Conservation (phyloP, 2,113 vertebrate genomes). For the Bolborhynchus lineola region DNA sequence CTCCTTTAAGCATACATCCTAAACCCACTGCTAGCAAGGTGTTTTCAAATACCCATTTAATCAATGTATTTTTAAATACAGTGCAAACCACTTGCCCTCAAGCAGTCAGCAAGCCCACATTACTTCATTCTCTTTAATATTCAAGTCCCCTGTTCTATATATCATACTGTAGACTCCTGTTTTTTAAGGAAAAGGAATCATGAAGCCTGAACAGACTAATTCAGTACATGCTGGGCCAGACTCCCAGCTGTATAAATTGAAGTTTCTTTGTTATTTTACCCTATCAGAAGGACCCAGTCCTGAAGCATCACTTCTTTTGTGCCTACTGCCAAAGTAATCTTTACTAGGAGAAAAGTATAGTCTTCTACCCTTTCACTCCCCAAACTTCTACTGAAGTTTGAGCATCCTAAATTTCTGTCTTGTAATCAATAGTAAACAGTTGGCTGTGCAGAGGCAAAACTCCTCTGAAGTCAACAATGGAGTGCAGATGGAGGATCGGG, state of each 20-base stretch:
- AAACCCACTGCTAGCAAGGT: neutral
- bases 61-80: neutral
- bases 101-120: neutral
- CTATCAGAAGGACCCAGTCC: neutral
- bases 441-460: neutral
- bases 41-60: neutral
- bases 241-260: neutral
- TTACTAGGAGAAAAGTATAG: neutral
- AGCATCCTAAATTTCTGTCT: neutral
- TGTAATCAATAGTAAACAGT: neutral
- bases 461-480: neutral
- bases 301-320: neutral
- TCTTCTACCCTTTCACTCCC: neutral
- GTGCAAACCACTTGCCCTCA: neutral
- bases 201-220: neutral
- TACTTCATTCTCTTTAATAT: neutral
- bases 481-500: neutral
- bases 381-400: neutral
- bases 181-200: neutral
- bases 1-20: neutral
- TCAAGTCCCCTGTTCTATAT: neutral
- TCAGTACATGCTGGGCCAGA: neutral
- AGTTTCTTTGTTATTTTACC: neutral
- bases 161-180: neutral
- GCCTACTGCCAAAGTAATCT: neutral